Conservation (phyloP, 1,140 invertebrate species). For the Trichonephila clavata region DNA sequence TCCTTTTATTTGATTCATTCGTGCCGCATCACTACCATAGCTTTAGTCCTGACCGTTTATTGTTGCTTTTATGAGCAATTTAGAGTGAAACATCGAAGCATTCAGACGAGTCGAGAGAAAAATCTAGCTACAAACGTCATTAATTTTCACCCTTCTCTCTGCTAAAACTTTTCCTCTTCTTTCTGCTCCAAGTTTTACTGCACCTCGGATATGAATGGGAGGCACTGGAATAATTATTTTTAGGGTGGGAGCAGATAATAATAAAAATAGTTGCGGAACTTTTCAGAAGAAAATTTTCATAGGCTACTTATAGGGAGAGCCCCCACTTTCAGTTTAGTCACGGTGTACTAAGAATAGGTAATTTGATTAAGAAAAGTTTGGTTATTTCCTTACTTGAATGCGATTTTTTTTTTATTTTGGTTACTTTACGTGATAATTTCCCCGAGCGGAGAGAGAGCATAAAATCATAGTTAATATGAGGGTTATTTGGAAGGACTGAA, state of each 20-base stretch:
- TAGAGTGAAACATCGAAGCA: conserved; percentile 47
- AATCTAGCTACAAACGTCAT: conserved; percentile 54
- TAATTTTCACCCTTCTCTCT: conserved; percentile 47
- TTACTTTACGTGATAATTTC: conserved; percentile 13
- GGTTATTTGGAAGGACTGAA: background rate
- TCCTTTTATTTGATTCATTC: conserved; percentile 18
- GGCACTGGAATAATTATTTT: conserved; percentile 59
- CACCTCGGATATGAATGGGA: conserved; percentile 42
- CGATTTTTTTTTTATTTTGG: background rate
- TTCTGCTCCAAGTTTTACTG: conserved; percentile 30
- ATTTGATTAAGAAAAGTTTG: conserved; percentile 9
- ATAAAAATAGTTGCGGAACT: conserved; percentile 44
- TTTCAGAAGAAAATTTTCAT: conserved; percentile 44
- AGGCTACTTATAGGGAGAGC: background rate
- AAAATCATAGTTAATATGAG: background rate
- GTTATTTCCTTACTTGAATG: background rate
- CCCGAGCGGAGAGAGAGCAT: background rate
- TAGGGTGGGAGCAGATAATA: conserved; percentile 6
- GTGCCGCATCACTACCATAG: background rate
- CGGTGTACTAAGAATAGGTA: conserved; percentile 32
- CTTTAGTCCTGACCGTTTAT: conserved; percentile 31
- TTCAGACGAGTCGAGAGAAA: conserved; percentile 27
- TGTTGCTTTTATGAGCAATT: conserved; percentile 65
- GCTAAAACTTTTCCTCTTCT: conserved; percentile 32
- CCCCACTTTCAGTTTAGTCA: background rate